Evolutionary conservation across 1,140 invertebrate genomes (phyloP).

Genomic region (Macrosteles quadrilineatus): DNA sequence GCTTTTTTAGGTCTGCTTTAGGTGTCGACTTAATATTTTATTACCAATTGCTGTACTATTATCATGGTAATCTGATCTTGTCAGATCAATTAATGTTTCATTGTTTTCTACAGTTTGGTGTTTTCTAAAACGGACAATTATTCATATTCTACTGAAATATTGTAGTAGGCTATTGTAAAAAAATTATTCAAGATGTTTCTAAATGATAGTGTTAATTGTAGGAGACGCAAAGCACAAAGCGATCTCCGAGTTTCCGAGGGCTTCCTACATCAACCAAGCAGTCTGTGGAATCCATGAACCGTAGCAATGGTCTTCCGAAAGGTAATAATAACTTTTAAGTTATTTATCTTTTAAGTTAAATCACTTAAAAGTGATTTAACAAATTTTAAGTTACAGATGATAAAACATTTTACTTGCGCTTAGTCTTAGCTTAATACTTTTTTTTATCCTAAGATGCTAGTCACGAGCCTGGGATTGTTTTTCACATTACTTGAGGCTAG

Average conservation of each 20-base stretch:
- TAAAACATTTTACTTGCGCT: not conserved
- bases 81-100: too few relatives aligned
- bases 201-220: not conserved
- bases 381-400: not conserved
- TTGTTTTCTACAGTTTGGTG: too few relatives aligned
- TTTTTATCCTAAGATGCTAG: not conserved
- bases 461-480: too few relatives aligned
- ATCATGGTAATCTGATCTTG: too few relatives aligned
- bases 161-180: too few relatives aligned
- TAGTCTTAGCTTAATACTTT: not conserved
- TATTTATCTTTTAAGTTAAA: not conserved
- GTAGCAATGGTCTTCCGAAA: not conserved
- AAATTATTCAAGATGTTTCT: not conserved
- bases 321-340: not conserved
- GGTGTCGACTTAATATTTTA: too few relatives aligned
- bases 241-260: not conserved
- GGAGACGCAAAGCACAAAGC: not conserved
- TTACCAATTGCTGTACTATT: too few relatives aligned
- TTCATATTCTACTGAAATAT: too few relatives aligned
- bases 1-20: too few relatives aligned
- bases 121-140: too few relatives aligned
- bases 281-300: not conserved
- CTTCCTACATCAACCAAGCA: not conserved
- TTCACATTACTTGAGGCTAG: too few relatives aligned
- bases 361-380: too few relatives aligned